A percentile compares a stretch with the other conserved stretches of the same genome.
Conservation (phyloP, 2,888 invertebrate genomes). For the Caenorhabditis sp. region DNA sequence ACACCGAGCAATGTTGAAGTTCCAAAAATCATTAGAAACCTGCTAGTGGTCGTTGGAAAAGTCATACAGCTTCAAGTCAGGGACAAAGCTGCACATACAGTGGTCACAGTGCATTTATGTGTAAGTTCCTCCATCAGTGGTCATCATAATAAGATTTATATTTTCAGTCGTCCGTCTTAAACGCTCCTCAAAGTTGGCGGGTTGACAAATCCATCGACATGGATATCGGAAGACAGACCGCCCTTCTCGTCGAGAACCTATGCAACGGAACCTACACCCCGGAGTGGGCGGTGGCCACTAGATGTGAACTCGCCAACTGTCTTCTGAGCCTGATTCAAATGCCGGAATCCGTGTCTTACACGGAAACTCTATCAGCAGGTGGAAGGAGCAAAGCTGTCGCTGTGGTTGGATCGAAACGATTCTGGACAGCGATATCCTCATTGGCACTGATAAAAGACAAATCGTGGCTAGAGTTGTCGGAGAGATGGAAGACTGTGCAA, state of each 20-base stretch:
- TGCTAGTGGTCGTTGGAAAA: conserved; percentile 79
- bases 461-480: conserved; percentile 76
- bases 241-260: conserved; percentile 64
- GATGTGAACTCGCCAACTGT: conserved; percentile 72
- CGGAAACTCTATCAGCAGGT: conserved; percentile 50
- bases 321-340: conserved; percentile 65
- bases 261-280: conserved; percentile 70
- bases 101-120: conserved; percentile 73
- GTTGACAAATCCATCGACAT: conserved; percentile 72
- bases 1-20: conserved; percentile 73
- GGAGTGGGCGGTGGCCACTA: conserved; percentile 75
- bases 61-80: conserved; percentile 81
- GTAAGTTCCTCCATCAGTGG: conserved; percentile 53
- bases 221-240: conserved; percentile 75
- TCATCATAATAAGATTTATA: neutral
- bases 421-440: conserved; percentile 94
- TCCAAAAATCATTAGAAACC: conserved; percentile 77
- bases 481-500: conserved; percentile 64
- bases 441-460: conserved; percentile 89
- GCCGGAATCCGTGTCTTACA: conserved; percentile 60
- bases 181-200: conserved; percentile 78
- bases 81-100: conserved; percentile 77
- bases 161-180: conserved; percentile 71
- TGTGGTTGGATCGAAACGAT: conserved; percentile 64
- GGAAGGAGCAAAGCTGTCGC: conserved; percentile 50